These are phyloP conservation scores for Sicus ferrugineus DNA, from an alignment of 2,888 invertebrate species.

Conservation along the genomic window DNA sequence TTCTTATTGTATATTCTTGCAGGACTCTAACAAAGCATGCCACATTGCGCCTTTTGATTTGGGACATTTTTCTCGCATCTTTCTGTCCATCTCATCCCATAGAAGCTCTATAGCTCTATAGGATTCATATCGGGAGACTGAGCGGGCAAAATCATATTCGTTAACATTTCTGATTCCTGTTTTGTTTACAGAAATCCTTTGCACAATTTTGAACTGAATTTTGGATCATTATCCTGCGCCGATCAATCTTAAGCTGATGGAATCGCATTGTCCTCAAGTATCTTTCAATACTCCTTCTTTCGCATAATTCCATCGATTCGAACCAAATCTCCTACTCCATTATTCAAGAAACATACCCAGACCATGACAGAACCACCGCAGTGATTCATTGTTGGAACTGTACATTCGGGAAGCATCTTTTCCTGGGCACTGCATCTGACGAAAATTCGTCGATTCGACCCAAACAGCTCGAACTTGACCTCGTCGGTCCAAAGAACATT, in stretches of 20 bases:
- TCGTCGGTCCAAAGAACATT: neutral
- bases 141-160: no score
- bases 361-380: neutral
- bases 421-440: neutral
- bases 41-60: neutral
- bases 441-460: neutral
- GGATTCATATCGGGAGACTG: neutral
- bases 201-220: neutral
- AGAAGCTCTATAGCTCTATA: conserved; percentile 9
- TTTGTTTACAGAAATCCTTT: neutral
- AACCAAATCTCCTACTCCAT: neutral
- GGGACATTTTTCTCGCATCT: neutral
- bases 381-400: neutral
- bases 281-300: neutral
- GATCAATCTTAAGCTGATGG: neutral
- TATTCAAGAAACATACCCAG: neutral
- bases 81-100: neutral
- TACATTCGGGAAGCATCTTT: neutral
- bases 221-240: conserved; percentile 1
- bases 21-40: neutral
- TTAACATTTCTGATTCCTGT: no score
- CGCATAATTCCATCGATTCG: conserved; percentile 3
- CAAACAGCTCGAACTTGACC: conserved; percentile 1
- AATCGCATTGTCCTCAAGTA: neutral
- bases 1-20: no score